Evolutionary conservation across 2,888 invertebrate genomes (phyloP).

Genomic region (Zaprionus lineosus): DNA sequence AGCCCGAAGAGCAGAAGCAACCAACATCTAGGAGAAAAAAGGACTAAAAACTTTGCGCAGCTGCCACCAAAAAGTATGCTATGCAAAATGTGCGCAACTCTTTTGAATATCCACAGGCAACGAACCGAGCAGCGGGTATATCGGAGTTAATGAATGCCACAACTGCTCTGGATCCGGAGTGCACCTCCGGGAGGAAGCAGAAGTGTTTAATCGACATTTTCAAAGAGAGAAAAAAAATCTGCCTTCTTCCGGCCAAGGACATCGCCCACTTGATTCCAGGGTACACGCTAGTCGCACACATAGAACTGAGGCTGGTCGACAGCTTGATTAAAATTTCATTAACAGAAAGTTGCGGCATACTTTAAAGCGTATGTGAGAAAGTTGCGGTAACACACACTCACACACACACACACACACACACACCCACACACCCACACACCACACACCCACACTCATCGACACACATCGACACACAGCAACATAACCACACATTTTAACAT

Average conservation of each 20-base stretch:
- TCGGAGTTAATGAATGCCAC: not conserved
- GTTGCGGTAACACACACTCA: slow-evolving; percentile 54
- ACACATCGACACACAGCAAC: slow-evolving; percentile 5
- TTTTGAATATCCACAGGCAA: no score
- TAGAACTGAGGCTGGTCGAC: slow-evolving; percentile 10
- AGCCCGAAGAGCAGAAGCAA: not conserved
- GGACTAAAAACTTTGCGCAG: slow-evolving; percentile 13
- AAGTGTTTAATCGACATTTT: no score
- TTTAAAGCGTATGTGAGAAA: slow-evolving; percentile 67
- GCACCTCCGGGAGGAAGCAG: no score
- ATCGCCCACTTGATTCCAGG: no score
- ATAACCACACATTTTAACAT: slow-evolving; percentile 10
- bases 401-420: slow-evolving; percentile 20
- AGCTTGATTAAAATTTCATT: slow-evolving; percentile 77
- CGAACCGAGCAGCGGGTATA: no score
- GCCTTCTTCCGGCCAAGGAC: no score
- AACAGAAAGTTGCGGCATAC: slow-evolving; percentile 73
- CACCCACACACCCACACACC: slow-evolving; percentile 4
- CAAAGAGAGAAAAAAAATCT: no score
- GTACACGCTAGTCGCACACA: not conserved
- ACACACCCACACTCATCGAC: slow-evolving; percentile 3
- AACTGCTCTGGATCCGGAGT: not conserved
- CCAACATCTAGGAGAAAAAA: not conserved
- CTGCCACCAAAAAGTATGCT: slow-evolving; percentile 34
- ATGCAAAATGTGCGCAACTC: slow-evolving; percentile 28